Evolutionary conservation across 2,888 invertebrate species (phyloP), one percentile per base, ranked within the genome.

Genomic region (Nomada ruficornis): DNA sequence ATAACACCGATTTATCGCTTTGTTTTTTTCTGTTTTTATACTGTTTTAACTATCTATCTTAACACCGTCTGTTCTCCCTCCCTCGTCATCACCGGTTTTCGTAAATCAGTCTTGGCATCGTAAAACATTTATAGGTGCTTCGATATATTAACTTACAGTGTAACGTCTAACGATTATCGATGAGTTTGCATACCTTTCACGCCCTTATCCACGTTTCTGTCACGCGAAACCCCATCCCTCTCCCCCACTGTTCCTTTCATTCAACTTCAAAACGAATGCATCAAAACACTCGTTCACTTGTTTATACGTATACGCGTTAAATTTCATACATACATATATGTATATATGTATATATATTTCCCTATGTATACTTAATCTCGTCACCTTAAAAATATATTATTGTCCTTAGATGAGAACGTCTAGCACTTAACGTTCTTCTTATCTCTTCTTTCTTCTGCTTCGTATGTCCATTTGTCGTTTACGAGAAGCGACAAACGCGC

Each of bases 361-460:
- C 81, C 72, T 80, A 81, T 77, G 71, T 80, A 84, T 84, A 77
- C 54, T 83, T 86, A 83, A 88, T 88, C 83, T 88, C 86, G 79
- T 78, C 86, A 84, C 87, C 93, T 93, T 94, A 94, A 92, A 93
- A 92, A 92, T 94, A 94, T 91, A 94, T 94, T 94, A 94, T 94
- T 94, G 94, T 94, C 94, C 92, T 93, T 93, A 91, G 90, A 93
- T 92, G 91, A 91, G 93, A 93, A 93, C 91, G 90, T 91, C 42
- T 63, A 91, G 91, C 93, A 91, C 91, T 92, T 91, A 88, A 65
- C 65, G 73, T 69, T 69, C 26, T 59, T 36, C n/a, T 44, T 64
- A 15, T 20, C n/a, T n/a, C 29, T 15, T 29, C 11, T 50, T 63
- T 60, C 63, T 7, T 64, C 9, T 29, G 42, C 52, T 23, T 42